Evolutionary conservation across 1,140 invertebrate genomes (phyloP).

Genomic region (Polypedilum vanderplanki): DNA sequence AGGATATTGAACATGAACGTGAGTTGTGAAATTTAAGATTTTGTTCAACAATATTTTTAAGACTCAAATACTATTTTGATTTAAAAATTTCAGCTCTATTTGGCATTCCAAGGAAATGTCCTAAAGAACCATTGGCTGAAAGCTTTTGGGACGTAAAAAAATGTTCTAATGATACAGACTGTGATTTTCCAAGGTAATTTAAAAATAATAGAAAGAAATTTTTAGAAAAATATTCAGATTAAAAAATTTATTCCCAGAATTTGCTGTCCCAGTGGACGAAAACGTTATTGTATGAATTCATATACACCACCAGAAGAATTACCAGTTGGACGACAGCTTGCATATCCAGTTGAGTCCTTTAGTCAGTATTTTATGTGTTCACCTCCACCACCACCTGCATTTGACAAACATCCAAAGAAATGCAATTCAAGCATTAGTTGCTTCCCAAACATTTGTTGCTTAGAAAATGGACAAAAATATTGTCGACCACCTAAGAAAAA

Average conservation of each 20-base stretch:
- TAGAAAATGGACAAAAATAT: constrained; percentile 57
- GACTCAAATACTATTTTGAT: too few relatives aligned
- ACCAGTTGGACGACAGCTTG: constrained; percentile 45
- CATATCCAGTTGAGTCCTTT: constrained; percentile 49
- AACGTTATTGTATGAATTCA: constrained; percentile 59
- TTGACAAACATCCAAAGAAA: constrained; percentile 57
- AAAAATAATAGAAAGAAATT: too few relatives aligned
- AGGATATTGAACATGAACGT: constrained; percentile 51
- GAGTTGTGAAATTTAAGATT: constrained; percentile 38
- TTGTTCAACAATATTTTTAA: too few relatives aligned
- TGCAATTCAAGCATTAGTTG: constrained; percentile 62
- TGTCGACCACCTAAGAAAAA: constrained; percentile 63
- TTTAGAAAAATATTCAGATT: too few relatives aligned
- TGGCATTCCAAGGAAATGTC: constrained; percentile 58
- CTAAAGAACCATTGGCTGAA: constrained; percentile 55
- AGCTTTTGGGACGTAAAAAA: constrained; percentile 56
- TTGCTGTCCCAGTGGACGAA: constrained; percentile 57
- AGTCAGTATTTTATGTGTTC: constrained; percentile 63
- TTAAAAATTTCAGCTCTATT: constrained; percentile 58
- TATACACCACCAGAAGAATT: constrained; percentile 53
- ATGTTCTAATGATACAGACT: constrained; percentile 57
- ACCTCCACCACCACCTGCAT: constrained; percentile 52
- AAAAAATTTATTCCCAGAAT: constrained; percentile 42
- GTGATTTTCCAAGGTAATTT: constrained; percentile 50
- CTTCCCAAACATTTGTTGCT: constrained; percentile 67